Base-by-base conservation (phyloP, 2,797 vertebrate species). In the Lepus townsendii region DNA sequence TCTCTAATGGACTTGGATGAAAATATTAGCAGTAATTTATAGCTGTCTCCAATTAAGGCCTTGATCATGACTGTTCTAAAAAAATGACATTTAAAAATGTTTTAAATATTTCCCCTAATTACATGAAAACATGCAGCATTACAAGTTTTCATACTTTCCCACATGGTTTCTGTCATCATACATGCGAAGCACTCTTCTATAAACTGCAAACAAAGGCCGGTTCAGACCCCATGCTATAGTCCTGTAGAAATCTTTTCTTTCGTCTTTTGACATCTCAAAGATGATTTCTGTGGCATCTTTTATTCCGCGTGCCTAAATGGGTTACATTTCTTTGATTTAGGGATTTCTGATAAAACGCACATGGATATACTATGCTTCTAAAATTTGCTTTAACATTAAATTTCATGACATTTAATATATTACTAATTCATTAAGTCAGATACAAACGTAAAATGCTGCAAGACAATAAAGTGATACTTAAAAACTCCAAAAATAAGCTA, bases 181-280 rank as follows among this genome's bases (percentile, higher is more conserved):
- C 99, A 99, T 99, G 95, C 99, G 98, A 57, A 99, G 98, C 72
- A 99, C 99, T 91, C 99, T 99, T 97, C 99, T 99, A 98, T 99
- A 99, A 86, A 99, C 99, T 77, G 99, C 99, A 93, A 99, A 99
- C 97, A 99, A 99, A 89, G 99, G 99, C 73, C 99, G 97, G 98
- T 99, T 99, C 71, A 99, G 98, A 90, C 99, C 99, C 98, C 99
- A 98, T 0, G 99, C 99, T 97, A 99, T 99, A 13, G 99, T 99
- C 98, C 99, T 99, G 98, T 99, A 99, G 98, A 99, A 99, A 95
- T 99, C 99, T 98, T 99, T 99, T 94, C 99, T 98, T 97, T 99
- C 99, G 94, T 99, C 99, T 98, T 99, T 99, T 89, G 99, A 99
- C 99, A 99, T 99, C 98, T 99, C 99, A 96, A 99, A 99, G 97